A percentile compares a stretch with the other conserved stretches of the same genome.
phyloP scores from a whole-genome alignment of 2,113 vertebrate species.

The Xenus cinereus region DNA sequence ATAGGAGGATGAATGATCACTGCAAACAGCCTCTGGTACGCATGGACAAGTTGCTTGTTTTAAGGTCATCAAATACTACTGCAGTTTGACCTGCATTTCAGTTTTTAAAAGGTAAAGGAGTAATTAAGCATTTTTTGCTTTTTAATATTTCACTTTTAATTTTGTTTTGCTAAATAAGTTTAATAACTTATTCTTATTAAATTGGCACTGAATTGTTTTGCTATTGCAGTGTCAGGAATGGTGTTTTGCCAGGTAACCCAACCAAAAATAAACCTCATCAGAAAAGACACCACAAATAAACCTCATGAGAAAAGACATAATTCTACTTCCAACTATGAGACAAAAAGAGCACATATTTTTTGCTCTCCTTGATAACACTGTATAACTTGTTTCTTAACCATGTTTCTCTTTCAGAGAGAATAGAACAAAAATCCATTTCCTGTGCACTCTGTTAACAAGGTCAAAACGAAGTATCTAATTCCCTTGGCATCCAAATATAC shows the following conservation, averaged over 20 bases:
- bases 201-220: not conserved
- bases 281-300: not conserved
- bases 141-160: not conserved
- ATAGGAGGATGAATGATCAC: not conserved
- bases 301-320: not conserved
- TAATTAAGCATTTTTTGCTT: not conserved
- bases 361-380: not conserved
- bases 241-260: not conserved
- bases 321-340: not conserved
- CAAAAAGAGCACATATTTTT: not conserved
- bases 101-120: not conserved
- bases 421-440: not conserved
- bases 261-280: not conserved
- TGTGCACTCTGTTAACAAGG: not conserved
- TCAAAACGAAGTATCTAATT: not conserved
- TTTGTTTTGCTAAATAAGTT: not conserved
- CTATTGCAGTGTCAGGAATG: not conserved
- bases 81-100: not conserved
- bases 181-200: not conserved
- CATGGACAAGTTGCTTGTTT: not conserved
- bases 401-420: not conserved
- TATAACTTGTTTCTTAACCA: not conserved
- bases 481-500: not conserved
- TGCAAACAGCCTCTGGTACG: not conserved
- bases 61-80: not conserved